Conservation (phyloP, 2,888 invertebrate species). For the Nineta flava region DNA sequence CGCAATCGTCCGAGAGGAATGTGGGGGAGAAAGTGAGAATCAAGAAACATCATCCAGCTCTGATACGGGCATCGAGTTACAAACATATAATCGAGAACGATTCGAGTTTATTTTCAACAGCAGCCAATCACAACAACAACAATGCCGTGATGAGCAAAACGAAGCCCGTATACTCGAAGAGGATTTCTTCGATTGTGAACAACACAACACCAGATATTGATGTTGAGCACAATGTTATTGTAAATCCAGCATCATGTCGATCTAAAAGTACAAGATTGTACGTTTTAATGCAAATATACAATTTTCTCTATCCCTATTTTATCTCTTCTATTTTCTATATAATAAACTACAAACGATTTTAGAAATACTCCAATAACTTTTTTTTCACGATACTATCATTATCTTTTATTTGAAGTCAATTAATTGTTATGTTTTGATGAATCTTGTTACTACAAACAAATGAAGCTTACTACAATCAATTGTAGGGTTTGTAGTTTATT, state of each 20-base stretch:
- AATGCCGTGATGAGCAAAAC: neutral
- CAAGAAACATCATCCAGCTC: neutral
- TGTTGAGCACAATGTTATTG: slow-evolving; percentile 10
- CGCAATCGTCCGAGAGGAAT: slow-evolving; percentile 32
- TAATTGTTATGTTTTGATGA: too few species aligned
- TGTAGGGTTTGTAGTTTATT: too few species aligned
- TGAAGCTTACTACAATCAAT: too few species aligned
- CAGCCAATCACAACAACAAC: neutral
- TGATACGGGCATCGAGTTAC: slow-evolving; percentile 6
- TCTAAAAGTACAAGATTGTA: slow-evolving; percentile 16
- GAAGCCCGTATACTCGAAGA: slow-evolving; percentile 3
- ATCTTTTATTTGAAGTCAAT: too few species aligned
- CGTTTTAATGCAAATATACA: slow-evolving; percentile 6
- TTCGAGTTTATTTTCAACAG: neutral
- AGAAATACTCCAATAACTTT: too few species aligned
- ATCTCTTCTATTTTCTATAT: too few species aligned
- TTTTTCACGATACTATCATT: too few species aligned
- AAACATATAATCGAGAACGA: slow-evolving; percentile 6
- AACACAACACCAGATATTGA: neutral
- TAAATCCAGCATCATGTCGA: slow-evolving; percentile 14
- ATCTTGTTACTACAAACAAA: too few species aligned
- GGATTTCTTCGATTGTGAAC: slow-evolving; percentile 4
- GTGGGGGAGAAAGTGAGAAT: slow-evolving; percentile 18
- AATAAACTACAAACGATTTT: too few species aligned
- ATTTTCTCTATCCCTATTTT: too few species aligned